Evolutionary conservation across 2,888 invertebrate genomes (phyloP).

Genomic region (Hypsopygia costalis): DNA sequence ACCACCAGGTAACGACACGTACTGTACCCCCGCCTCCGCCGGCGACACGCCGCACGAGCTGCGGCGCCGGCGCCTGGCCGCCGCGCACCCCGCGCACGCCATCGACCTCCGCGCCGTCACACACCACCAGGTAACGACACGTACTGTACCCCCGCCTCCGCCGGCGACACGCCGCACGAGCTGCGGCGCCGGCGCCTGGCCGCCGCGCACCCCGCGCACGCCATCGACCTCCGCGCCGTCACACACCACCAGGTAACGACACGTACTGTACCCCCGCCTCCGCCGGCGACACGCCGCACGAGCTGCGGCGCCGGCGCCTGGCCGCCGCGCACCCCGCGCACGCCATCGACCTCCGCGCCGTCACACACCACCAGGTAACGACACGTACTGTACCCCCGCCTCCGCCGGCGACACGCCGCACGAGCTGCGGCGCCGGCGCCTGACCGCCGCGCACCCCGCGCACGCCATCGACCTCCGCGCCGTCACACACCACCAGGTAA

Average conservation of each 20-base stretch:
- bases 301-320: conserved; percentile 85
- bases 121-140: conserved; percentile 84
- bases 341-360: conserved; percentile 86
- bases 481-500: conserved; percentile 85
- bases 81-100: conserved; percentile 89
- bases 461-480: conserved; percentile 87
- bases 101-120: conserved; percentile 87
- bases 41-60: conserved; percentile 82
- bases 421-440: conserved; percentile 85
- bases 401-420: conserved; percentile 71
- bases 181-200: conserved; percentile 85
- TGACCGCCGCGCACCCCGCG: conserved; percentile 88
- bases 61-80: conserved; percentile 84
- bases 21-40: conserved; percentile 49
- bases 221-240: conserved; percentile 86
- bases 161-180: conserved; percentile 80
- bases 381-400: too few relatives aligned
- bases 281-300: conserved; percentile 75
- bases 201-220: conserved; percentile 89
- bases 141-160: conserved; percentile 53
- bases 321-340: conserved; percentile 89
- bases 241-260: conserved; percentile 84
- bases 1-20: conserved; percentile 84
- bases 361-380: conserved; percentile 84
- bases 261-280: conserved; percentile 57